phyloP scores from a whole-genome alignment of 2,888 invertebrate species.

The Tinea pellionella region DNA sequence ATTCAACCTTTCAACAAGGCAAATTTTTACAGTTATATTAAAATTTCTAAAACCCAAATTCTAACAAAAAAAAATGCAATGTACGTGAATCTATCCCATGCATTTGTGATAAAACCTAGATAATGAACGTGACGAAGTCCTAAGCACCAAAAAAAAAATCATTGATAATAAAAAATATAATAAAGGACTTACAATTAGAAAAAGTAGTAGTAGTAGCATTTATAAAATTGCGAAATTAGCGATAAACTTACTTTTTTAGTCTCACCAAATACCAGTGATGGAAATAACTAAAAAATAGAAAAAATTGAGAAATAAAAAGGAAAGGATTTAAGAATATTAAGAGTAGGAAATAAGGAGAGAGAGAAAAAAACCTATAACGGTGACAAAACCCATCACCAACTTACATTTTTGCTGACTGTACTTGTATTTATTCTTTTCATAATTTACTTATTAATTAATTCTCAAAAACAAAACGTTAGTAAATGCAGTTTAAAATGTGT shows the following conservation, averaged over 20 bases:
- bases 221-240: not conserved
- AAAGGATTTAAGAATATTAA: not conserved
- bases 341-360: constrained; percentile 26
- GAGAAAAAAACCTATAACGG: too few species aligned
- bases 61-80: not conserved
- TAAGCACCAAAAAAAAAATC: not conserved
- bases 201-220: not conserved
- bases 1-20: too few species aligned
- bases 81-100: not conserved
- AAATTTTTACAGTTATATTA: too few species aligned
- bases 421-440: too few species aligned
- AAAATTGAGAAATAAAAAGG: constrained; percentile 31
- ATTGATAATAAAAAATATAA: not conserved
- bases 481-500: too few species aligned
- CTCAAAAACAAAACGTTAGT: constrained; percentile 21
- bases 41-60: too few species aligned
- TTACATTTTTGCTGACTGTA: too few species aligned
- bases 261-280: constrained; percentile 52
- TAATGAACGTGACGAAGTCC: not conserved
- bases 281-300: constrained; percentile 52
- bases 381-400: too few species aligned
- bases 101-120: not conserved
- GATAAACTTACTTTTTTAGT: constrained; percentile 48
- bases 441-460: too few species aligned
- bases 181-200: not conserved